Evolutionary conservation across 2,888 invertebrate genomes (phyloP).

Genomic region (Caenorhabditis sulstoni): DNA sequence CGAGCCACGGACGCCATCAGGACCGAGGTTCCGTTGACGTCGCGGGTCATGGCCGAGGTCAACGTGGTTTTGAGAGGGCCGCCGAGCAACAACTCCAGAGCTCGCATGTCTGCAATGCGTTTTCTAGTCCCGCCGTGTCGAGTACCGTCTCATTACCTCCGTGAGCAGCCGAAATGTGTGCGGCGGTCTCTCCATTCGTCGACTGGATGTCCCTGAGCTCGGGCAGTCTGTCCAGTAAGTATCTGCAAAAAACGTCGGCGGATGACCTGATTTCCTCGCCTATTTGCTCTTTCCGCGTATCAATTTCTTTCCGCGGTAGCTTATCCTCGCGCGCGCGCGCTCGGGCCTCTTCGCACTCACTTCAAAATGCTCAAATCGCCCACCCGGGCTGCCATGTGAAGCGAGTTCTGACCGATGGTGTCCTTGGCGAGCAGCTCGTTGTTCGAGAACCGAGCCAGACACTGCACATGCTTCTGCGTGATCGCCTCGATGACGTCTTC

Average conservation of each 20-base stretch:
- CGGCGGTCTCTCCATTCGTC: conserved; percentile 68
- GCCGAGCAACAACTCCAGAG: conserved; percentile 61
- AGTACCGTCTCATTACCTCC: too few relatives aligned
- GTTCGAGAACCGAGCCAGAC: conserved; percentile 61
- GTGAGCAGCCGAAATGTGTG: conserved; percentile 65
- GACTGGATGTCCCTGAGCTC: conserved; percentile 65
- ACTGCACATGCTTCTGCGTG: conserved; percentile 48
- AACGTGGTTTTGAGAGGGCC: conserved; percentile 57
- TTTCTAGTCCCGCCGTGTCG: conserved; percentile 53
- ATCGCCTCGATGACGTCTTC: conserved; percentile 50
- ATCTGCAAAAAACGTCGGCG: conserved; percentile 55
- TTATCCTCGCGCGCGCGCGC: conserved; percentile 11
- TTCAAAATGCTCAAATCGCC: conserved; percentile 66
- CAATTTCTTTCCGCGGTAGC: conserved; percentile 27
- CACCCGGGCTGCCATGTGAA: conserved; percentile 69
- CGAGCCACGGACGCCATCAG: conserved; percentile 75
- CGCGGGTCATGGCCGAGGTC: conserved; percentile 61
- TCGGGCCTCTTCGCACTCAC: conserved; percentile 53
- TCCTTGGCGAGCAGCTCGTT: conserved; percentile 64
- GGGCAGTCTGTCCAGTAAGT: conserved; percentile 67
- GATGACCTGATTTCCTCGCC: conserved; percentile 25
- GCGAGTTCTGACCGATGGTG: conserved; percentile 65
- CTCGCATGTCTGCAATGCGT: conserved; percentile 43
- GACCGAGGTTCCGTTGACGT: conserved; percentile 74
- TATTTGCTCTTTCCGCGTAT: conserved; percentile 45